Base-by-base conservation (phyloP, 2,888 invertebrate genomes). In the Cerceris rybyensis region DNA sequence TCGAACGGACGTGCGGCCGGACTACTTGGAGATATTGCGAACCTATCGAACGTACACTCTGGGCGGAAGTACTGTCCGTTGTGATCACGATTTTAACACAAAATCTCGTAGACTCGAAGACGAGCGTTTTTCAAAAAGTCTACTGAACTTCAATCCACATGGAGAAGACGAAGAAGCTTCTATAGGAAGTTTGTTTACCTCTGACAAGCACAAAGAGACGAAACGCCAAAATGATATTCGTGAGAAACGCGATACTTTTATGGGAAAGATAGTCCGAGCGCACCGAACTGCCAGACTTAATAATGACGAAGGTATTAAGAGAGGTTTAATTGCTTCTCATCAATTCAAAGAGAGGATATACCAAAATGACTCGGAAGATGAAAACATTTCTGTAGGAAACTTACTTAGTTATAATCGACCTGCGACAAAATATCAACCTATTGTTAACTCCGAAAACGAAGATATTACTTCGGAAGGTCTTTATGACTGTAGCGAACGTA, bases 1-100 rank as follows among this genome's bases (percentile, higher is more conserved):
- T 89, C 89, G 86, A 86, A 82, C 84, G 84, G 85, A 84, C 77
- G 82, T 81, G 83, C 74, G 84, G 84, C 85, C 87, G 83, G 85
- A 87, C 78, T 83, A 87, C 80, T 84, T 88, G 82, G 83, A 73
- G 80, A 78, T 73, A 84, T 76, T 84, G 72, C 78, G 80, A 82
- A 75, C 77, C 80, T 86, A 85, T 84, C 86, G 82, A 82, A 80
- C 82, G 82, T 74, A 69, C 80, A 86, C 70, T 75, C 84, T 64
- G 61, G 16, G 49, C n/a, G 46, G 11, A 9, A 49, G 9, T 39
- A 28, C 28, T 28, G 28, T 57, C 57, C 57, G 39, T 28, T 17
- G 57, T 28, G 57, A 57, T 72, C 67, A 76, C 68, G 72, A 59
- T 63, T 72, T 75, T 71, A 65, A 67, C 57, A 39, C 28, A 39